A percentile compares a stretch with the other conserved stretches of the same genome.
phyloP scores from a whole-genome alignment of 2,888 invertebrate genomes.

The Drosophila merina region DNA sequence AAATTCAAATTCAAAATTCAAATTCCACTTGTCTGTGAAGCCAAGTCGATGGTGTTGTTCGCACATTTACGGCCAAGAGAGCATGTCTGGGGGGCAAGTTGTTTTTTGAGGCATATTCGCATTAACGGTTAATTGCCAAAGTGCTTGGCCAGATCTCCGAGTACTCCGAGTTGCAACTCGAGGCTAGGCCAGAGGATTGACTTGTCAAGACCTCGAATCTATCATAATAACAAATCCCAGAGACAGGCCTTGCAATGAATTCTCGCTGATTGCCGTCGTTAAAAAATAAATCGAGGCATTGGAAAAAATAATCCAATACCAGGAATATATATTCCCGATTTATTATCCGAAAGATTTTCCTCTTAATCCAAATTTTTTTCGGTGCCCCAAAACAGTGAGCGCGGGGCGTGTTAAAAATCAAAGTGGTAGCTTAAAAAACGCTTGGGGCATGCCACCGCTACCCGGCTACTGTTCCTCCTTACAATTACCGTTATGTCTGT shows the following conservation, averaged over 20 bases:
- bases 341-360: not conserved
- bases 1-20: conserved; percentile 38
- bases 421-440: conserved; percentile 22
- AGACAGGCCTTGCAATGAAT: not conserved
- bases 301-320: not conserved
- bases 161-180: conserved; percentile 30
- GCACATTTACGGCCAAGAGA: conserved; percentile 61
- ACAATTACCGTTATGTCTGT: conserved; percentile 62
- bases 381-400: conserved; percentile 14
- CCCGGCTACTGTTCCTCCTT: conserved; percentile 2
- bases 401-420: conserved; percentile 20
- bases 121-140: conserved; percentile 54
- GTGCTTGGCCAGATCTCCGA: conserved; percentile 26
- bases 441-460: conserved; percentile 20
- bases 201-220: conserved; percentile 33
- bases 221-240: conserved; percentile 2
- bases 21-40: conserved; percentile 30
- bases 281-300: not conserved
- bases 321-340: not conserved
- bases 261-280: not conserved
- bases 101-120: conserved; percentile 20
- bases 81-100: conserved; percentile 34
- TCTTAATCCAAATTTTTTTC: conserved; percentile 4
- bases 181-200: conserved; percentile 32
- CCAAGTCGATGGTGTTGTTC: conserved; percentile 58